phyloP scores from a whole-genome alignment of 2,888 invertebrate species.

The Gastracanthus pulcherrimus region DNA sequence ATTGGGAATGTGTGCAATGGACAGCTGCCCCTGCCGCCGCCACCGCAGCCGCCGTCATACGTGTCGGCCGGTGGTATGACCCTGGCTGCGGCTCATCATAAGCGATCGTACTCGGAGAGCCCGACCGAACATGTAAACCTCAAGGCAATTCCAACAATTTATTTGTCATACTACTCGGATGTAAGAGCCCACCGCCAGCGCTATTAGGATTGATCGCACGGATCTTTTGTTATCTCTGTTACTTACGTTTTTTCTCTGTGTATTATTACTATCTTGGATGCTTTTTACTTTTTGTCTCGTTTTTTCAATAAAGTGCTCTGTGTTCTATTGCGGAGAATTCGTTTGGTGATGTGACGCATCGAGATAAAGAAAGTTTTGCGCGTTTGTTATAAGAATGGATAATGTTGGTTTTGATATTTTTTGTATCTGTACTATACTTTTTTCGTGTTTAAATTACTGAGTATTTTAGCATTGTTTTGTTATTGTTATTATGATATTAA shows the following conservation, averaged over 20 bases:
- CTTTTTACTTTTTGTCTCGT: neutral
- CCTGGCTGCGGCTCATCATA: constrained; percentile 61
- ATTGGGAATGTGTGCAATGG: constrained; percentile 66
- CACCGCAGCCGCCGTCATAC: constrained; percentile 9
- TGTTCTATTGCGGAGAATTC: too few relatives aligned
- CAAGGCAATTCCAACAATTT: constrained; percentile 67
- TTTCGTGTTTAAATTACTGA: too few relatives aligned
- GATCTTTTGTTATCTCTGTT: neutral
- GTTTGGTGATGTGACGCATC: too few relatives aligned
- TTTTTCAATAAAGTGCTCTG: too few relatives aligned
- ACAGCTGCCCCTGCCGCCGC: neutral
- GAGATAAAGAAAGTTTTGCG: too few relatives aligned
- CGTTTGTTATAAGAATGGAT: too few relatives aligned
- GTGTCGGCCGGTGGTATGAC: neutral
- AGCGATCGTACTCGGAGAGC: constrained; percentile 67
- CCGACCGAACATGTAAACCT: constrained; percentile 77
- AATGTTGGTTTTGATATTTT: too few relatives aligned
- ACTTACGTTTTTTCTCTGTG: neutral
- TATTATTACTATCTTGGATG: neutral
- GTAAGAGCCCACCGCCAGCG: constrained; percentile 54
- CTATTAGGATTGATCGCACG: constrained; percentile 36
- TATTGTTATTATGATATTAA: too few relatives aligned
- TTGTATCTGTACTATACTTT: too few relatives aligned
- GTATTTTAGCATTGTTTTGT: too few relatives aligned
- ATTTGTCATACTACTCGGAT: constrained; percentile 56